Evolutionary conservation across 2,888 invertebrate species (phyloP).

Genomic region (Pristionchus fissidentatus): DNA sequence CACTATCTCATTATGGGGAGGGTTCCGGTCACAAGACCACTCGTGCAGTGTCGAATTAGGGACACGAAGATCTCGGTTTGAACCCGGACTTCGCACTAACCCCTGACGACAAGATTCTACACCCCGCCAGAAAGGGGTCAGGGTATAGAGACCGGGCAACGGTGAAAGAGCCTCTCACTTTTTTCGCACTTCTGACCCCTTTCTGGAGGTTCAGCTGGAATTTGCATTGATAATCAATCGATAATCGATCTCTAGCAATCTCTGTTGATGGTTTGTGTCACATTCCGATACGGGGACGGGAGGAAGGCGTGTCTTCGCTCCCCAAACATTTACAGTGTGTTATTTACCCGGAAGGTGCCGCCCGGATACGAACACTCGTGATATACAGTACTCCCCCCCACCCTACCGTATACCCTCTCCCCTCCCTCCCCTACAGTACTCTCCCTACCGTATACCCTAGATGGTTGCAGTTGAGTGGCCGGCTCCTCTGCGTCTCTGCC

Average conservation of each 20-base stretch:
- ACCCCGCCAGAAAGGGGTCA: no score
- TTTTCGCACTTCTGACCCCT: not conserved
- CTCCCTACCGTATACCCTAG: not conserved
- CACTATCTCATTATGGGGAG: not conserved
- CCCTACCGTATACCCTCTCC: not conserved
- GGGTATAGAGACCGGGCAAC: not conserved
- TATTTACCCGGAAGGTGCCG: no score
- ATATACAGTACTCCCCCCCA: not conserved
- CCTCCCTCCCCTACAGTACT: not conserved
- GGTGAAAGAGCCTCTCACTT: not conserved
- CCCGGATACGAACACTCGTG: no score
- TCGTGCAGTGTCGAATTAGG: not conserved
- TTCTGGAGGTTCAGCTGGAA: not conserved
- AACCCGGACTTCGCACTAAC: not conserved
- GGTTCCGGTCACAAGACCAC: not conserved
- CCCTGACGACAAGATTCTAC: not conserved
- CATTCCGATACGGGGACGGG: no score
- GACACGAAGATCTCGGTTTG: not conserved
- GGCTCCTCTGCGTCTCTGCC: conserved; percentile 19
- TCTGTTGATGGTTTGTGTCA: no score
- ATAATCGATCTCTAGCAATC: not conserved
- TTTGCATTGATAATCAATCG: not conserved
- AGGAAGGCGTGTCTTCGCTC: no score
- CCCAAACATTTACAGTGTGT: no score
- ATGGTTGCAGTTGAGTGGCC: not conserved